Base-by-base conservation (phyloP, 2,113 vertebrate species). In the Montifringilla adamsi region DNA sequence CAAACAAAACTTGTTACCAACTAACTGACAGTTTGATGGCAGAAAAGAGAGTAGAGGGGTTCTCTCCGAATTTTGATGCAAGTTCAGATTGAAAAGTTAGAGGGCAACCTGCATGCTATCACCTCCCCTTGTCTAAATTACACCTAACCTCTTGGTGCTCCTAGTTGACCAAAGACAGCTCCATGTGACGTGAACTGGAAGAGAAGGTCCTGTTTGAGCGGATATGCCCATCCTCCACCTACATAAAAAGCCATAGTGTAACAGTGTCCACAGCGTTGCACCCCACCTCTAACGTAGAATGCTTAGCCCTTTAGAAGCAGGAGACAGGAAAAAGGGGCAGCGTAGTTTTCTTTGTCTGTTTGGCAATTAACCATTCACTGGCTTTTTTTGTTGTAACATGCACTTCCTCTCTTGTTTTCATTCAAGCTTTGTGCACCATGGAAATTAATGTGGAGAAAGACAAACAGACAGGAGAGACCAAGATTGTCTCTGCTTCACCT, bases 371-470 rank as follows among this genome's bases (percentile, higher is more conserved):
- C 98, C 98, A 97, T 98, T 98, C 98, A 98, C 98, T 98, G 98
- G 98, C 98, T 98, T 98, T 98, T 98, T 98, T 98, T 98, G 98
- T 98, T 98, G 98, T 98, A 98, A 98, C 98, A 98, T 97, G 98
- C 98, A 98, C 98, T 98, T 98, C 98, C 98, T 98, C 96, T 98
- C 98, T 98, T 98, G 97, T 98, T 98, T 98, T 97, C 97, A 95
- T 98, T 98, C 97, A 98, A 99, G 99, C 99, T 97, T 98, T 99
- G 98, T 99, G 99, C 98, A 99, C 99, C 98, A 99, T 99, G 99
- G 99, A 99, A 99, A 99, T 99, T 98, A 99, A 98, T 98, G 98
- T 99, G 96, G 98, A 99, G 98, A 99, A 99, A 96, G 99, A 99
- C 98, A 98, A 98, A 95, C 98, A 98, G 96, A 99, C 98, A 50